Evolutionary conservation across 2,888 invertebrate species (phyloP).

Genomic region (Ichneumoninae sp.): DNA sequence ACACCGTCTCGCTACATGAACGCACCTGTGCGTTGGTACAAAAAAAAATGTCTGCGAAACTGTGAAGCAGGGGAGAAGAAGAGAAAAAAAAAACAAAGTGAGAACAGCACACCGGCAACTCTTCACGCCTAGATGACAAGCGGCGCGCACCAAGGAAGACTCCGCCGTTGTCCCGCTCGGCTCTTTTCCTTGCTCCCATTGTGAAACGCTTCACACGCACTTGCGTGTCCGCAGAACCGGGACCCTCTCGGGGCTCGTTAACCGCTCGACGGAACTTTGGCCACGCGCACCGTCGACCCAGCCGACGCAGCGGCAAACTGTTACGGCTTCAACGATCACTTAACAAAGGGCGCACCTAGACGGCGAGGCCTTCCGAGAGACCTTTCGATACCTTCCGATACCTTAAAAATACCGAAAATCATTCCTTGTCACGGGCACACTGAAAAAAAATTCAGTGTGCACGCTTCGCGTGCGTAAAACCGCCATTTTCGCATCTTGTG

Average conservation of each 20-base stretch:
- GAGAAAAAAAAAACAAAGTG: slow-evolving; percentile 13
- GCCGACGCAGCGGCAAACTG: not conserved
- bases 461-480: too few relatives aligned
- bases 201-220: slow-evolving; percentile 62
- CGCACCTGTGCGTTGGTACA: slow-evolving; percentile 43
- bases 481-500: too few relatives aligned
- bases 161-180: slow-evolving; percentile 34
- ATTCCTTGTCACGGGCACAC: too few relatives aligned
- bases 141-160: slow-evolving; percentile 35
- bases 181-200: slow-evolving; percentile 38
- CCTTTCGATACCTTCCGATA: too few relatives aligned
- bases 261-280: slow-evolving; percentile 56
- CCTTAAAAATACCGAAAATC: too few relatives aligned
- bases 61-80: slow-evolving; percentile 26
- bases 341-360: not conserved
- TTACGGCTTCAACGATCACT: not conserved
- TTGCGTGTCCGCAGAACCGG: slow-evolving; percentile 56
- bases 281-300: slow-evolving; percentile 30
- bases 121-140: slow-evolving; percentile 65
- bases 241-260: slow-evolving; percentile 45
- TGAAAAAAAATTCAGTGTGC: too few relatives aligned
- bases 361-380: too few relatives aligned
- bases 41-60: slow-evolving; percentile 43
- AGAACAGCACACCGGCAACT: slow-evolving; percentile 39
- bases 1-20: slow-evolving; percentile 8